Evolutionary conservation across 2,797 vertebrate species (phyloP).

Genomic region (Danio aesculapii): DNA sequence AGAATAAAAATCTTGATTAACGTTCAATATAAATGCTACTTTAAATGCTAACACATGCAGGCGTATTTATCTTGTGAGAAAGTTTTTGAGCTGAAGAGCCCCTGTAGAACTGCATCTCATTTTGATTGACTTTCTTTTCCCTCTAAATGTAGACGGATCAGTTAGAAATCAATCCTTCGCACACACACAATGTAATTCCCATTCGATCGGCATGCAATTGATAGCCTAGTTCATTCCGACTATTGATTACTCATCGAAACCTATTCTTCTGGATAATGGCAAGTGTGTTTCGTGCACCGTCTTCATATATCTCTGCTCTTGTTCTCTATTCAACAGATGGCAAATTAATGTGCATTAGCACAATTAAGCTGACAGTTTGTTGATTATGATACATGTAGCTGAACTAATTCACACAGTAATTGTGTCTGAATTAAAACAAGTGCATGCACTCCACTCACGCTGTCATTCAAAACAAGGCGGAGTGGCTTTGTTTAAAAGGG

Average conservation of each 20-base stretch:
- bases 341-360: conserved; percentile 49
- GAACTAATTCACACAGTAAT: conserved; percentile 53
- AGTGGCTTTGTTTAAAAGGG: neutral
- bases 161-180: neutral
- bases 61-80: neutral
- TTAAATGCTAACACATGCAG: conserved; percentile 1
- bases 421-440: conserved; percentile 45
- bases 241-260: conserved; percentile 53
- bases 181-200: neutral
- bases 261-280: conserved; percentile 49
- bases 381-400: conserved; percentile 62
- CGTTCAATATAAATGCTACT: neutral
- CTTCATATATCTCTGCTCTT: conserved; percentile 41
- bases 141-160: neutral
- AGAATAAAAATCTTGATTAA: neutral
- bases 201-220: neutral
- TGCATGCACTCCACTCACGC: conserved; percentile 3
- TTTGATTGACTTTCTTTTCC: neutral
- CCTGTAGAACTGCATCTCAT: neutral
- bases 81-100: neutral
- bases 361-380: conserved; percentile 54
- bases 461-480: conserved; percentile 7
- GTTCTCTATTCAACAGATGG: conserved; percentile 58
- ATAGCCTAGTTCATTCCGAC: conserved; percentile 26
- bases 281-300: conserved; percentile 5